A percentile compares a stretch with the other conserved stretches of the same genome.
These are phyloP conservation scores for Dynastes grantii DNA, from an alignment of 2,888 invertebrate genomes.

Conservation along the genomic window DNA sequence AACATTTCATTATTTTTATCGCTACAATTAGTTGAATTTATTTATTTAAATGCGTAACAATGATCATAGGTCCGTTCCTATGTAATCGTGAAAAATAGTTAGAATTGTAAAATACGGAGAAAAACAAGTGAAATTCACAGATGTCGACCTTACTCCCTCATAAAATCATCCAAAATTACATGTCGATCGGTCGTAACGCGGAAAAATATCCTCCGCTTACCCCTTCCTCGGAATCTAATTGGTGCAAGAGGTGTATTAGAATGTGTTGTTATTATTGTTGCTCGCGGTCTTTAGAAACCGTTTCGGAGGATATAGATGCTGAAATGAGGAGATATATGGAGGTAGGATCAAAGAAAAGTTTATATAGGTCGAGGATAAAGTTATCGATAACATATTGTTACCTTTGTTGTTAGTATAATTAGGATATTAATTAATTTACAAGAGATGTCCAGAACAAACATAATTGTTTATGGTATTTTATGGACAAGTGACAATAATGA, in stretches of 20 bases:
- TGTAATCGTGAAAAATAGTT: too few relatives aligned
- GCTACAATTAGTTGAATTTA: too few relatives aligned
- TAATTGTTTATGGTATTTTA: too few relatives aligned
- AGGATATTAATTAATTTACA: too few relatives aligned
- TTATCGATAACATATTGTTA: too few relatives aligned
- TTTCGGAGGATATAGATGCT: constrained; percentile 61
- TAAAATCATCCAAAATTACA: constrained; percentile 4
- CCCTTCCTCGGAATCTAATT: not conserved
- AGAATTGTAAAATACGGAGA: too few relatives aligned
- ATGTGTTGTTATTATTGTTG: constrained; percentile 54
- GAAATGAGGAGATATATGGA: constrained; percentile 58
- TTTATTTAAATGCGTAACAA: too few relatives aligned
- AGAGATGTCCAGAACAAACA: too few relatives aligned
- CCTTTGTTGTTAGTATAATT: too few relatives aligned
- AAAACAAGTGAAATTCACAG: not conserved
- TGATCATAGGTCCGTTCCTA: too few relatives aligned
- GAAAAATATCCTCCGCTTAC: not conserved
- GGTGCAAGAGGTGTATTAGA: constrained; percentile 18
- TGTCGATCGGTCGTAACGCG: not conserved
- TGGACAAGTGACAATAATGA: too few relatives aligned
- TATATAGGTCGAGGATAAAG: not conserved
- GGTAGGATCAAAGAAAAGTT: constrained; percentile 53
- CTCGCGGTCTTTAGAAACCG: constrained; percentile 56
- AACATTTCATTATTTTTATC: not conserved
- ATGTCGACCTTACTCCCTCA: constrained; percentile 1